phyloP scores from a whole-genome alignment of 2,113 vertebrate species.

The Crypturellus undulatus region DNA sequence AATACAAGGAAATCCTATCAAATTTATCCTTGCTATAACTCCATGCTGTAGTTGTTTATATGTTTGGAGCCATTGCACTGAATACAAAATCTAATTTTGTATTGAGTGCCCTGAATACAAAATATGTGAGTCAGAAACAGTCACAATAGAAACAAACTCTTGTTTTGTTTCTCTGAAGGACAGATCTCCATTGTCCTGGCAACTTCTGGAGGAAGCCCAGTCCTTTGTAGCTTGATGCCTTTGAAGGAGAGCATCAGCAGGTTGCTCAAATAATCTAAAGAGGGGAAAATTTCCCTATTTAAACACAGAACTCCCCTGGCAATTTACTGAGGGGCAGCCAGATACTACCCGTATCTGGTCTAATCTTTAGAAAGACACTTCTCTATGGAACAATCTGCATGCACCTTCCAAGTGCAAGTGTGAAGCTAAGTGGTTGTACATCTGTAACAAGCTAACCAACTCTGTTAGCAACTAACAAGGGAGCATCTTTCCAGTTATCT shows the following conservation, averaged over 20 bases:
- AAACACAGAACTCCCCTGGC: background rate
- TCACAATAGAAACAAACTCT: background rate
- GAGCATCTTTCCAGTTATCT: background rate
- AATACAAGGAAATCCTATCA: background rate
- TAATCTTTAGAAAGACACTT: background rate
- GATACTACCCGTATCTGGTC: background rate
- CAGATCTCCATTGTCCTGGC: background rate
- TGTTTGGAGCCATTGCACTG: background rate
- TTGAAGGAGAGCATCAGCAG: background rate
- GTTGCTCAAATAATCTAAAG: background rate
- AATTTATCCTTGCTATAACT: background rate
- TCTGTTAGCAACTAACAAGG: background rate
- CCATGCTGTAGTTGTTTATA: background rate
- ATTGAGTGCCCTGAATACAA: background rate
- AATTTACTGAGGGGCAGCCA: background rate
- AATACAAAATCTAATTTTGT: background rate
- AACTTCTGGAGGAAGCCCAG: background rate
- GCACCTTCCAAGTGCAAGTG: background rate
- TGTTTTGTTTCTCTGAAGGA: background rate
- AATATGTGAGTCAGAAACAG: background rate
- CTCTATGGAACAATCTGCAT: background rate
- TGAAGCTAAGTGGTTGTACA: background rate
- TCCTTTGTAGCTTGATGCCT: background rate
- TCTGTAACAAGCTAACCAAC: background rate
- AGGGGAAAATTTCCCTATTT: background rate